Conservation (phyloP, 1,140 invertebrate genomes). For the Pinna nobilis region DNA sequence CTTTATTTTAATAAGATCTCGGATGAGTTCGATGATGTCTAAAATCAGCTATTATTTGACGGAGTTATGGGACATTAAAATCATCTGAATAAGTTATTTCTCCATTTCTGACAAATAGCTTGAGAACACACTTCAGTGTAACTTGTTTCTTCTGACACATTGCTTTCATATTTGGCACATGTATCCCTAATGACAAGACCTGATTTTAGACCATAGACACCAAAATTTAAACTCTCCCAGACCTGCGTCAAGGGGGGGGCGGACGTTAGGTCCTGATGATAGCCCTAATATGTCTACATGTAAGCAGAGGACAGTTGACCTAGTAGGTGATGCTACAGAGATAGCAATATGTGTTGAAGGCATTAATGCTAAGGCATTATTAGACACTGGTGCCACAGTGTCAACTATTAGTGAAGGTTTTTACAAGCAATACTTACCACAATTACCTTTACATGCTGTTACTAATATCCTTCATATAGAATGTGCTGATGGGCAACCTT, state of each 20-base stretch:
- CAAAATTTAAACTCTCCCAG: conserved; percentile 6
- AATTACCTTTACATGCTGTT: not conserved
- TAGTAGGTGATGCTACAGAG: not conserved
- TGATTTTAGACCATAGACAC: not conserved
- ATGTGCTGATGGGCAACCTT: conserved; percentile 21
- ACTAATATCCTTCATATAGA: conserved; percentile 9
- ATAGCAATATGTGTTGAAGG: not conserved
- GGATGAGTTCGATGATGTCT: no score
- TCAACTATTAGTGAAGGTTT: conserved; percentile 12
- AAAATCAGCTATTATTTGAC: no score
- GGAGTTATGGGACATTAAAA: no score
- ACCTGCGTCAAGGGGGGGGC: not conserved
- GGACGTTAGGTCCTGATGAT: not conserved
- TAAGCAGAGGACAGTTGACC: not conserved
- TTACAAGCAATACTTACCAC: not conserved
- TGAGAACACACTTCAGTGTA: no score
- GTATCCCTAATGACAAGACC: no score
- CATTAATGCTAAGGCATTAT: not conserved
- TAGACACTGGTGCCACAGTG: conserved; percentile 27
- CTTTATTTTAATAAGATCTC: no score
- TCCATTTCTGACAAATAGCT: no score
- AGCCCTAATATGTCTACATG: not conserved
- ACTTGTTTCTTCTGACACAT: no score
- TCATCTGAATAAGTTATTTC: no score
- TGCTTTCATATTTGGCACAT: no score